Evolutionary conservation across 2,888 invertebrate genomes (phyloP).

Genomic region (Aporophyla lueneburgensis): DNA sequence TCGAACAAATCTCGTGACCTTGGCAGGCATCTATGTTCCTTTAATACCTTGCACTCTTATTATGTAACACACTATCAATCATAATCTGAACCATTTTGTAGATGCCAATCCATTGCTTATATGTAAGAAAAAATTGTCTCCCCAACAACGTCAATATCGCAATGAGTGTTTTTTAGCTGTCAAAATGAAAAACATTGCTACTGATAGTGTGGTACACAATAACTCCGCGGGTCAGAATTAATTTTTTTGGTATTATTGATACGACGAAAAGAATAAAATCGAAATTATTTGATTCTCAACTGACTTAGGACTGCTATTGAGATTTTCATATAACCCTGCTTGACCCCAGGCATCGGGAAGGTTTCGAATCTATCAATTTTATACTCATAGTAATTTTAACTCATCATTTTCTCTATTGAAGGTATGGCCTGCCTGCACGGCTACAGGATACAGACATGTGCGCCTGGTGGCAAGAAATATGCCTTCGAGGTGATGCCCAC

Average conservation of each 20-base stretch:
- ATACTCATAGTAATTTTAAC: neutral
- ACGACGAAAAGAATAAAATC: neutral
- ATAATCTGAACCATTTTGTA: too few species aligned
- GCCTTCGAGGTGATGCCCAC: constrained; percentile 98
- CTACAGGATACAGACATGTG: constrained; percentile 96
- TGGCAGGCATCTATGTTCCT: too few species aligned
- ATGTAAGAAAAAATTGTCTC: too few species aligned
- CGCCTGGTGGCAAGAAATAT: constrained; percentile 96
- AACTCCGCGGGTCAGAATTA: neutral
- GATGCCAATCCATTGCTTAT: too few species aligned
- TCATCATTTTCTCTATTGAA: constrained; percentile 73
- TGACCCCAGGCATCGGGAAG: neutral
- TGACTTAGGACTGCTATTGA: too few species aligned
- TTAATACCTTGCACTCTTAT: too few species aligned
- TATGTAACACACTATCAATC: too few species aligned
- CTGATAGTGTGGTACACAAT: too few species aligned
- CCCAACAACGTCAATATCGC: too few species aligned
- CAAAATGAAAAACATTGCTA: too few species aligned
- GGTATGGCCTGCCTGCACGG: constrained; percentile 98
- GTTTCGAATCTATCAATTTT: neutral
- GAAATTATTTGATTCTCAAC: neutral
- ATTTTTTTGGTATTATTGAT: neutral
- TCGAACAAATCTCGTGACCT: too few species aligned
- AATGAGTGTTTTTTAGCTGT: too few species aligned
- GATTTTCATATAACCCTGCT: neutral